phyloP scores from a whole-genome alignment of 1,140 invertebrate genomes.

The Drosophila suzukii region DNA sequence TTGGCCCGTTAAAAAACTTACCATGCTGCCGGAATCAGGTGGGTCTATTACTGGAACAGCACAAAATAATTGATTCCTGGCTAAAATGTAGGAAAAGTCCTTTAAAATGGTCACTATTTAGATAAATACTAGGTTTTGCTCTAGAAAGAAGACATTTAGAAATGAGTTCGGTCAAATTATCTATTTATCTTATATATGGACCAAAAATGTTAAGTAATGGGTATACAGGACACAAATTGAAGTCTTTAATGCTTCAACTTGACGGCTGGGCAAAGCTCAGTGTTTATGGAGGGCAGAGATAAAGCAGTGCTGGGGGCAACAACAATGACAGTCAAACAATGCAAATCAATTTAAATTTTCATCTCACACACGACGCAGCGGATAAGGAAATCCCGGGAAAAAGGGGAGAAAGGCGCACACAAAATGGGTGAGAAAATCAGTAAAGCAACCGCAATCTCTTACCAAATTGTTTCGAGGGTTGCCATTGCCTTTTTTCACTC shows the following conservation, averaged over 20 bases:
- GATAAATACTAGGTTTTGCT: no score
- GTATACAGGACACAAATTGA: conserved; percentile 62
- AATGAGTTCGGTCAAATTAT: no score
- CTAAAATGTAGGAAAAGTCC: no score
- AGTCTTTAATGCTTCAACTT: conserved; percentile 57
- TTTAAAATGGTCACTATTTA: no score
- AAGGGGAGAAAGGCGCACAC: conserved; percentile 26
- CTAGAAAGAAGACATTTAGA: no score
- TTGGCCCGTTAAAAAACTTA: neutral
- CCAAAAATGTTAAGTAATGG: neutral
- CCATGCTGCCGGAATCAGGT: no score
- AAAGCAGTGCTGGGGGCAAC: conserved; percentile 35
- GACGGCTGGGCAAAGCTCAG: neutral
- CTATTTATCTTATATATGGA: neutral
- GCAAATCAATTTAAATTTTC: conserved; percentile 82
- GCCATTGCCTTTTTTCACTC: conserved; percentile 21
- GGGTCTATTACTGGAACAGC: no score
- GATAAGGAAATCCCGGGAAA: neutral
- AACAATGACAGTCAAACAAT: conserved; percentile 80
- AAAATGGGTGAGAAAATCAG: conserved; percentile 81
- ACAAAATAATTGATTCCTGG: neutral
- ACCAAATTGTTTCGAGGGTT: conserved; percentile 75
- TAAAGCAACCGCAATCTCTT: conserved; percentile 81
- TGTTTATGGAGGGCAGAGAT: conserved; percentile 10
- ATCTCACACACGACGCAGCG: conserved; percentile 53